Evolutionary conservation across 2,888 invertebrate genomes (phyloP).

Genomic region (Eurois occulta): DNA sequence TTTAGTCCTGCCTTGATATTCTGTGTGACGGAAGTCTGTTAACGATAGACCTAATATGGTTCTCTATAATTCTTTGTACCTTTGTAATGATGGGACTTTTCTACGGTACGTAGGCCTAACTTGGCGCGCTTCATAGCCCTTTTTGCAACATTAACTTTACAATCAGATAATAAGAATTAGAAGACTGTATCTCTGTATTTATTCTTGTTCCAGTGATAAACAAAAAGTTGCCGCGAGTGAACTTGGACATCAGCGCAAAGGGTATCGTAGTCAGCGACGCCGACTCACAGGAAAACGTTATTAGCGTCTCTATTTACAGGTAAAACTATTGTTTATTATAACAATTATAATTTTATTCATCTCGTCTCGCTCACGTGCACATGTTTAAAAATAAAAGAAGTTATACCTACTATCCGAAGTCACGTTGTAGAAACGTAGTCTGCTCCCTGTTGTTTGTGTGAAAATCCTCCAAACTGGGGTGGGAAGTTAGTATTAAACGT

Average conservation of each 20-base stretch:
- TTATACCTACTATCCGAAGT: neutral
- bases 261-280: slow-evolving; percentile 94
- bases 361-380: no score
- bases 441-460: neutral
- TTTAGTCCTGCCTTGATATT: neutral
- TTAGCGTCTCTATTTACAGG: slow-evolving; percentile 96
- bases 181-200: neutral
- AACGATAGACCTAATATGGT: neutral
- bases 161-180: neutral
- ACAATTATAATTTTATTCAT: neutral
- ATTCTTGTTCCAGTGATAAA: slow-evolving; percentile 85
- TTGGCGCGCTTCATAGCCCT: neutral
- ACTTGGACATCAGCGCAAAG: slow-evolving; percentile 93
- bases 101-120: neutral
- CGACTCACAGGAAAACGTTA: slow-evolving; percentile 92
- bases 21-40: neutral
- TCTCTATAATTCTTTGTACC: neutral
- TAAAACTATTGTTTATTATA: slow-evolving; percentile 73
- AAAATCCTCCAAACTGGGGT: neutral
- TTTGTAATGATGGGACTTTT: neutral
- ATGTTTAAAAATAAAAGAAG: neutral
- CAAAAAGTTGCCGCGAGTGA: slow-evolving; percentile 91
- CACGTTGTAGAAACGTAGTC: neutral
- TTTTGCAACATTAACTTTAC: neutral
- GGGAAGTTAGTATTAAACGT: neutral